These are phyloP conservation scores for Flexamia atlantica DNA, from an alignment of 2,888 invertebrate species.

Conservation along the genomic window DNA sequence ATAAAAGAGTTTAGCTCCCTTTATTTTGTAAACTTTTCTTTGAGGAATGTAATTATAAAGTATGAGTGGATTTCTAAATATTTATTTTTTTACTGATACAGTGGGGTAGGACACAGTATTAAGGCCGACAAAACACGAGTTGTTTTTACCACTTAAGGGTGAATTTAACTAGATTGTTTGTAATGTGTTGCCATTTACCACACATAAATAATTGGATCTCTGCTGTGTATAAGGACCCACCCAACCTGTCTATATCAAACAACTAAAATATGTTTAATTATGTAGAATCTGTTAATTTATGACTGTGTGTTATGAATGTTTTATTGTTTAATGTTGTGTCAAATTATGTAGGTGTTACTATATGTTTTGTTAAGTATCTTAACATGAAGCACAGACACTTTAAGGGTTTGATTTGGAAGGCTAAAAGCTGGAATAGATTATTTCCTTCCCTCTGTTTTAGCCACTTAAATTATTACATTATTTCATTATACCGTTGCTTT, in stretches of 20 bases:
- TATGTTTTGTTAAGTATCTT: slow-evolving; percentile 22
- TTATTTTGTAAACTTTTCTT: slow-evolving; percentile 29
- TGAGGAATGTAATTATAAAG: slow-evolving; percentile 29
- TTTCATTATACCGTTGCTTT: background rate
- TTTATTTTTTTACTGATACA: slow-evolving; percentile 12
- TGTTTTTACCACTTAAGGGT: background rate
- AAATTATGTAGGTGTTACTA: slow-evolving; percentile 36
- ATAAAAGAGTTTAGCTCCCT: background rate
- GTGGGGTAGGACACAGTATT: background rate
- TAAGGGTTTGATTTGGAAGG: slow-evolving; percentile 33
- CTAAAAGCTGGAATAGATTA: background rate
- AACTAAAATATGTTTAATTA: slow-evolving; percentile 32
- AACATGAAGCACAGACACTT: slow-evolving; percentile 28
- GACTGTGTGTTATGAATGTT: slow-evolving; percentile 46
- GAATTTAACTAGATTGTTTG: background rate
- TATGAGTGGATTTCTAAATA: slow-evolving; percentile 6
- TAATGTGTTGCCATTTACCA: background rate
- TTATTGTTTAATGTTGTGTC: slow-evolving; percentile 55
- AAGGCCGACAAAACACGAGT: background rate
- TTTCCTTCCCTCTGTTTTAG: slow-evolving; percentile 1
- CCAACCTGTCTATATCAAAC: slow-evolving; percentile 18
- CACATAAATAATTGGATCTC: background rate
- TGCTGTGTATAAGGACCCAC: slow-evolving; percentile 35
- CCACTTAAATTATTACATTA: slow-evolving; percentile 8
- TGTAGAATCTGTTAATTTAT: slow-evolving; percentile 13